These are phyloP conservation scores for Pygathrix nemaeus DNA, from an alignment of 2,113 vertebrate species.

Conservation along the genomic window DNA sequence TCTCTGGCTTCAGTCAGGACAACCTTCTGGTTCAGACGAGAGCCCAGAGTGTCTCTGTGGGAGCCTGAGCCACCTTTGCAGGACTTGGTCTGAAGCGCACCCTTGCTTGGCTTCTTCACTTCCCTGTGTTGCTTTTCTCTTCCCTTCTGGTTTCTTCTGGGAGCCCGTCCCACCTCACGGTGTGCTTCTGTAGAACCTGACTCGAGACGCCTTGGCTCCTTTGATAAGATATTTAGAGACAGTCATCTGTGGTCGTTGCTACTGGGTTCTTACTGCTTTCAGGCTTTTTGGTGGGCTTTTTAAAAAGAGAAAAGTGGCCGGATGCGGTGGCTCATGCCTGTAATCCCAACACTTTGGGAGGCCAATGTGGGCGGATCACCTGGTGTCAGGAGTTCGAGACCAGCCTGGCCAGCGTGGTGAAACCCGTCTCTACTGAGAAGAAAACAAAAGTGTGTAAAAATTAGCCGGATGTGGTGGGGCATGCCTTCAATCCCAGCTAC, in stretches of 20 bases:
- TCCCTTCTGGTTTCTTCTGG: background rate
- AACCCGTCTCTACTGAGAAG: no score
- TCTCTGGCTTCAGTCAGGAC: background rate
- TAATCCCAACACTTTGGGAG: no score
- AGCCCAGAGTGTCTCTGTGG: background rate
- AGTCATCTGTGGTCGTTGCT: background rate
- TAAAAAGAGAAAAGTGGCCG: no score
- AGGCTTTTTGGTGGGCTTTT: background rate
- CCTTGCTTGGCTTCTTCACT: background rate
- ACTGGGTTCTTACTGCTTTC: background rate
- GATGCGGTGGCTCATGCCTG: no score
- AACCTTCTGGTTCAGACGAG: background rate
- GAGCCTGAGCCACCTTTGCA: background rate
- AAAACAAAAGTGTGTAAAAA: no score
- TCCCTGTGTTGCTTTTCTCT: background rate
- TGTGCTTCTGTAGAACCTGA: background rate
- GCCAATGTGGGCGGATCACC: no score
- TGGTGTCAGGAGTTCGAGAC: no score
- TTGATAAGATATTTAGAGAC: background rate
- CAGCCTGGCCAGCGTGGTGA: no score
- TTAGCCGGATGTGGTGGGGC: no score
- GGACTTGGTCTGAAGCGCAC: background rate
- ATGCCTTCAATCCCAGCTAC: no score
- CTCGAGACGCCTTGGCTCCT: background rate
- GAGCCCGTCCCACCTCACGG: fast-evolving